Conservation (phyloP, 2,888 invertebrate genomes). For the Troides helena region DNA sequence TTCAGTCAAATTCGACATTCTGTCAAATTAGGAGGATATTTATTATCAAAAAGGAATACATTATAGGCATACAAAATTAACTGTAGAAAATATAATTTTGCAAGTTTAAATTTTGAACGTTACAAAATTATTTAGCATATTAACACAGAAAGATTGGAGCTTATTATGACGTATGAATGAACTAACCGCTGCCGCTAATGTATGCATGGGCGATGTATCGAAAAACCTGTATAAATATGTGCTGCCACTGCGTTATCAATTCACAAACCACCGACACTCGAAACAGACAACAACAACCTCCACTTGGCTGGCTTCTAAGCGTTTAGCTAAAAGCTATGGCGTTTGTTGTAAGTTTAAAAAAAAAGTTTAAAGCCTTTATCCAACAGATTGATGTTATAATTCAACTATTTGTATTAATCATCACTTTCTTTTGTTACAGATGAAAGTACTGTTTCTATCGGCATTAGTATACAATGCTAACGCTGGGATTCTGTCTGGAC, state of each 20-base stretch:
- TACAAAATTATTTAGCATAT: constrained; percentile 3
- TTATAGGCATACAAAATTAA: constrained; percentile 1
- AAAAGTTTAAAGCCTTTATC: constrained; percentile 16
- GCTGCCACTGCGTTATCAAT: constrained; percentile 54
- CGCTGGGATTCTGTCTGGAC: constrained; percentile 55
- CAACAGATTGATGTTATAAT: too few species aligned
- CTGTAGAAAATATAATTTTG: background rate
- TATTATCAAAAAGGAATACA: background rate
- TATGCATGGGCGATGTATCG: constrained; percentile 56
- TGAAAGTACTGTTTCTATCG: constrained; percentile 60
- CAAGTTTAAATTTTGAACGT: background rate
- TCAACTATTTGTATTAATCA: background rate
- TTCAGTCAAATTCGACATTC: background rate
- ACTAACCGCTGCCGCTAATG: constrained; percentile 45
- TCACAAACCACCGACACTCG: constrained; percentile 66
- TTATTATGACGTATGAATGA: constrained; percentile 44
- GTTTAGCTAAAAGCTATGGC: constrained; percentile 79
- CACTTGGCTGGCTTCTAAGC: constrained; percentile 67
- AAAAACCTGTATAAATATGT: constrained; percentile 73
- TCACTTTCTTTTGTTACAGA: constrained; percentile 56
- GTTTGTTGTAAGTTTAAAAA: constrained; percentile 68
- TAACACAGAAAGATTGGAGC: constrained; percentile 39
- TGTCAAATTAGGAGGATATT: background rate
- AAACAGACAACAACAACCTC: constrained; percentile 67
- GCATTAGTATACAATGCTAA: constrained; percentile 60